A percentile compares a stretch with the other conserved stretches of the same genome.
phyloP scores from a whole-genome alignment of 2,797 vertebrate species.

The Tadarida brasiliensis region DNA sequence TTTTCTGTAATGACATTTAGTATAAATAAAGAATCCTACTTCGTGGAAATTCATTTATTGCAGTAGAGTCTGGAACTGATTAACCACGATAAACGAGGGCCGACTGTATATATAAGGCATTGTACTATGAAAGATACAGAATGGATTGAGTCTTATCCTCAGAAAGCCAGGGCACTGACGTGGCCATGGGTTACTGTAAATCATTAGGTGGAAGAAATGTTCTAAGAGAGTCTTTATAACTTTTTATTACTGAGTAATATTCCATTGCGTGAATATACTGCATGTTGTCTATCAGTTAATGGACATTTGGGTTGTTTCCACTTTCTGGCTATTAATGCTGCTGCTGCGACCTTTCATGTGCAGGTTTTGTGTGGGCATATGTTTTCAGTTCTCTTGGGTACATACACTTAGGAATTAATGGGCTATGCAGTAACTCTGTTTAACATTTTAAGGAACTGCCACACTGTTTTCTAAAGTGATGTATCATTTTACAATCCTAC shows the following conservation, averaged over 20 bases:
- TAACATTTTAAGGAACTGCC: not conserved
- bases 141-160: not conserved
- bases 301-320: not conserved
- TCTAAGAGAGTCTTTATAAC: not conserved
- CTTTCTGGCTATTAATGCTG: not conserved
- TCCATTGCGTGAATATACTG: not conserved
- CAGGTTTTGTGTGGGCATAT: not conserved
- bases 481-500: not conserved
- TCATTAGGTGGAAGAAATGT: not conserved
- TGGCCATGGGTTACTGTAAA: not conserved
- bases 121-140: not conserved
- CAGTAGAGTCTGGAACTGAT: too few relatives aligned
- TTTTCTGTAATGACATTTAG: not conserved
- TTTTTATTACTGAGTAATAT: slow-evolving; percentile 13
- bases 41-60: too few relatives aligned
- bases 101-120: not conserved
- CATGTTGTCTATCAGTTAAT: not conserved
- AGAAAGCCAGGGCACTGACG: not conserved
- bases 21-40: too few relatives aligned
- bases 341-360: not conserved
- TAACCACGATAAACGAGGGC: too few relatives aligned
- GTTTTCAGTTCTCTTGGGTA: not conserved
- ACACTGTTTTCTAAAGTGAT: not conserved
- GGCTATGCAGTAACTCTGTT: not conserved
- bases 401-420: not conserved